A percentile compares a stretch with the other conserved stretches of the same genome.
Evolutionary conservation across 2,797 vertebrate species (phyloP).

Genomic region (Cyprinella venusta): DNA sequence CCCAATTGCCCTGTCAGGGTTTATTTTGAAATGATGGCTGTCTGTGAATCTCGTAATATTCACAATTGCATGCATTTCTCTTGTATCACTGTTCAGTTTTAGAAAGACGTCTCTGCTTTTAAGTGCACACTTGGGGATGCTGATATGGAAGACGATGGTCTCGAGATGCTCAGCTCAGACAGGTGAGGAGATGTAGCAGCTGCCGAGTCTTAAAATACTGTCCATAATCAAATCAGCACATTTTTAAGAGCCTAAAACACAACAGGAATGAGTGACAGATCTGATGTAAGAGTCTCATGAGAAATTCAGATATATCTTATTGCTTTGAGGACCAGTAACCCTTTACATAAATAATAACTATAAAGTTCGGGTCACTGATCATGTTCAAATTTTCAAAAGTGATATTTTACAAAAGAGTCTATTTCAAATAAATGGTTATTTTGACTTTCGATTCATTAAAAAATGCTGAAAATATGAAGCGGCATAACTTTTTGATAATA

Average conservation of each 20-base stretch:
- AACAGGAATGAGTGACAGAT: background rate
- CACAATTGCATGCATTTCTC: background rate
- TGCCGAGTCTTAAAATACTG: constrained; percentile 72
- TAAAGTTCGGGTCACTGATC: background rate
- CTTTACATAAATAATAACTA: background rate
- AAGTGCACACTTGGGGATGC: background rate
- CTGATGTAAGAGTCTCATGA: background rate
- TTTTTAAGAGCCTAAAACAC: constrained; percentile 8
- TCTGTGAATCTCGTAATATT: background rate
- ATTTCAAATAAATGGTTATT: background rate
- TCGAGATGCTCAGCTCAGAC: background rate
- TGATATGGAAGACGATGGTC: background rate
- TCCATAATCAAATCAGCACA: constrained; percentile 54
- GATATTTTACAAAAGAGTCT: background rate
- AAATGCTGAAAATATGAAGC: background rate
- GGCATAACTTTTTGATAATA: background rate
- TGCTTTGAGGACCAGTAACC: background rate
- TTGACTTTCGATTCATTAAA: background rate
- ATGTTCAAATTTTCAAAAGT: background rate
- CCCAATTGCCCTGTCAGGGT: background rate
- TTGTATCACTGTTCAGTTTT: background rate
- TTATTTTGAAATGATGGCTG: too few relatives aligned
- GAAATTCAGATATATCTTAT: background rate
- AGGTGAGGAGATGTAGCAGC: constrained; percentile 60
- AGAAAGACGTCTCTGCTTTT: too few relatives aligned